Evolutionary conservation across 2,888 invertebrate genomes (phyloP), one percentile per base, ranked within the genome.

Genomic region (Dioctria linearis): DNA sequence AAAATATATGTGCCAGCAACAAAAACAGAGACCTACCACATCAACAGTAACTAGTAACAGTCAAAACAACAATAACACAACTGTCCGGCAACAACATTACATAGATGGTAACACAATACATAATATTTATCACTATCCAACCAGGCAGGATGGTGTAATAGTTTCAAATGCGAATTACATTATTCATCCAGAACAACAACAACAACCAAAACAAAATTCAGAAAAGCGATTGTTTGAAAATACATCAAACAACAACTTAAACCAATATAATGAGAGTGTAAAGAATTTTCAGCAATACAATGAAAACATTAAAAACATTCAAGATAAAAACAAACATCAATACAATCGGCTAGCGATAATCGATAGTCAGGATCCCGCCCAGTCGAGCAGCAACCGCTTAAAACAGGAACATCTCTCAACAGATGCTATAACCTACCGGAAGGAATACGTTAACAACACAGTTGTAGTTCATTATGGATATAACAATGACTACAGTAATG

Each of bases 1-100:
- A 4, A 90, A 88, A 83, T 91, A 87, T 85, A 85, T 90, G 79
- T 90, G 90, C 86, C 90, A 80, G 39, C 75, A 80, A 49, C 5
- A 40, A 6, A 61, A 46, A 65, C 37, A 46, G 39, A 67, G 11
- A 67, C 46, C 76, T 63, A 78, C 76, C 5, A 65, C 57, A 78
- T 13, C 65, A 39, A 82, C 66, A 81, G 80, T 59, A 61, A 82
- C 49, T 8, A 81, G 63, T 66, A 80, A 80, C 40, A 25, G 40
- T 1, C 61, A 78, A 42, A 83, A 81, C 54, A 81, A 80, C 51
- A 63, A 78, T 25, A 8, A 9, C 13, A 54, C 73, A 3, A 6
- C n/a, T 49, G 13, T 11, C 43, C 40, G 42, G 37, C 67, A 54
- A 25, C 75, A 80, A 3, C 5, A 51, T 6, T 51, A 11, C 0